A percentile compares a stretch with the other conserved stretches of the same genome.
Evolutionary conservation across 2,113 vertebrate genomes (phyloP).

Genomic region (Coturnix japonica): DNA sequence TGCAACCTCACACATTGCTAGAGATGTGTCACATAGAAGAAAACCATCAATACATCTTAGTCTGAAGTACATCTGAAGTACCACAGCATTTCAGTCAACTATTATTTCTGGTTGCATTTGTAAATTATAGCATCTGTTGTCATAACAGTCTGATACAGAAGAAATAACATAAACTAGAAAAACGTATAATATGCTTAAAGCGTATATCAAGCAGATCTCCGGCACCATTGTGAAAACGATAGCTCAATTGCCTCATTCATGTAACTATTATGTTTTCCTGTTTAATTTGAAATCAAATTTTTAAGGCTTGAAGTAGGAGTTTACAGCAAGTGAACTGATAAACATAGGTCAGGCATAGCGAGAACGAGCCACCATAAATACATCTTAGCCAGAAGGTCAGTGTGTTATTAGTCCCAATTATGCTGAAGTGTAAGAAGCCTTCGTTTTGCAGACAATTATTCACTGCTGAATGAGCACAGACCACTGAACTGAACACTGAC

Average conservation of each 20-base stretch:
- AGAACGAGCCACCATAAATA: slow-evolving; percentile 58
- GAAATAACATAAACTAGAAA: background rate
- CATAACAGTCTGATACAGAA: background rate
- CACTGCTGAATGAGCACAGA: slow-evolving; percentile 68
- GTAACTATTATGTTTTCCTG: background rate
- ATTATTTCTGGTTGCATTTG: background rate
- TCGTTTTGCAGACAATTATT: slow-evolving; percentile 70
- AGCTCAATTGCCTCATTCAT: background rate
- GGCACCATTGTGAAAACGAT: accelerated
- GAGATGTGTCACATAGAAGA: background rate
- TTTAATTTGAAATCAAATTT: background rate
- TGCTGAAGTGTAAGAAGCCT: slow-evolving; percentile 52
- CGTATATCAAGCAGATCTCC: background rate
- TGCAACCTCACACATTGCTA: background rate
- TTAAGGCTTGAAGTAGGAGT: background rate
- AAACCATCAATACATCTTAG: background rate
- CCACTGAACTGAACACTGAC: slow-evolving; percentile 50
- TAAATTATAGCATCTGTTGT: background rate
- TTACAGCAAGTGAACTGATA: background rate
- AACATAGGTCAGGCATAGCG: slow-evolving; percentile 5
- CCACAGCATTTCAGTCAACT: background rate
- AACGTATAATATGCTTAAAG: background rate
- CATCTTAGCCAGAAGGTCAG: slow-evolving; percentile 66
- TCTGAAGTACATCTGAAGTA: background rate
- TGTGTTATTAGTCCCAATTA: slow-evolving; percentile 76